These are phyloP conservation scores for Drosophila cognata DNA, from an alignment of 2,888 invertebrate species.

Conservation along the genomic window DNA sequence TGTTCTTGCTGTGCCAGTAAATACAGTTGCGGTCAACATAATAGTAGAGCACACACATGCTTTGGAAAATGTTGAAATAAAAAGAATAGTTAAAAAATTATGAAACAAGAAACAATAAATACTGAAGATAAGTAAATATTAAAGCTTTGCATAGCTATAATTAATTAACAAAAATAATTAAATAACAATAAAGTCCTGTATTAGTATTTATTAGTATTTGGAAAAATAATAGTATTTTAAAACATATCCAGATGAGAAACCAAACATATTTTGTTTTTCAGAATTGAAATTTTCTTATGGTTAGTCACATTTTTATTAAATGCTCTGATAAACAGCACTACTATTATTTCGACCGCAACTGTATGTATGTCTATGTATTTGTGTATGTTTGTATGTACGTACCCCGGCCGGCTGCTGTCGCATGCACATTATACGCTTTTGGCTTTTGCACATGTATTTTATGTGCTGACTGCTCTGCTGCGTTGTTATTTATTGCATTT, in stretches of 20 bases:
- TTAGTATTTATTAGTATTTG: background rate
- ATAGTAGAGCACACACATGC: background rate
- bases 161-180: no score
- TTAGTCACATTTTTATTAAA: background rate
- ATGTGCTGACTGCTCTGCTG: constrained; percentile 64
- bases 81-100: background rate
- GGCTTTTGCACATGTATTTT: constrained; percentile 53
- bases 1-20: constrained; percentile 5
- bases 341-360: background rate
- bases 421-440: constrained; percentile 57
- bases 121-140: background rate
- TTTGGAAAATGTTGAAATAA: background rate
- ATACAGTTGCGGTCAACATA: background rate
- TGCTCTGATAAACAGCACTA: background rate
- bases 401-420: constrained; percentile 52
- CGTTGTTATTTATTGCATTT: constrained; percentile 77
- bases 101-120: background rate
- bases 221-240: background rate
- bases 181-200: no score
- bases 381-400: constrained; percentile 8
- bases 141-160: background rate
- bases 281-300: background rate
- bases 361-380: constrained; percentile 11
- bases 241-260: background rate
- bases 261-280: background rate